Evolutionary conservation across 2,113 vertebrate genomes (phyloP).

Genomic region (Arenaria interpres): DNA sequence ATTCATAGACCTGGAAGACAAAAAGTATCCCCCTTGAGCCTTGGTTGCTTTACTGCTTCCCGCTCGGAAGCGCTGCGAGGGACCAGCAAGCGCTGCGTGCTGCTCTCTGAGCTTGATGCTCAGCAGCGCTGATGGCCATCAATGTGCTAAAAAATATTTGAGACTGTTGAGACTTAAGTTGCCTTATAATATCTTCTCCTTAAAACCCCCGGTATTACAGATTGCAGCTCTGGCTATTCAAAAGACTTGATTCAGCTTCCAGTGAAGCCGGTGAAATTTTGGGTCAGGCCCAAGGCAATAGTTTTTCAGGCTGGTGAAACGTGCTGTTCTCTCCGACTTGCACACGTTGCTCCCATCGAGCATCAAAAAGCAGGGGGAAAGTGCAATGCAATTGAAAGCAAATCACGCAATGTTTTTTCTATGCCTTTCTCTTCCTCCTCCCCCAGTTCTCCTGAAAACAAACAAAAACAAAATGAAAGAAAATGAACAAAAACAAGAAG

Average conservation of each 20-base stretch:
- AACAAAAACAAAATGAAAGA: conserved; percentile 35
- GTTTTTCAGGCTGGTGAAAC: background rate
- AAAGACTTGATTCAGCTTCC: background rate
- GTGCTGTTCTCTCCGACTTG: background rate
- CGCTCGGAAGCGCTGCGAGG: fast-evolving
- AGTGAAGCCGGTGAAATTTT: background rate
- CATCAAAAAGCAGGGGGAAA: background rate
- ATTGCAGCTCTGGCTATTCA: background rate
- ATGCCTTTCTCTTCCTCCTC: background rate
- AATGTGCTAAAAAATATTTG: background rate
- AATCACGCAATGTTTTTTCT: conserved; percentile 31
- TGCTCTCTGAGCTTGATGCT: background rate
- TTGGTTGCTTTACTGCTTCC: background rate
- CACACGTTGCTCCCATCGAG: background rate
- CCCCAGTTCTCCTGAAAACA: conserved; percentile 24
- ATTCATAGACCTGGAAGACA: background rate
- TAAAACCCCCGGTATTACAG: background rate
- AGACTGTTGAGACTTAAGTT: background rate
- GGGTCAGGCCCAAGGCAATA: background rate
- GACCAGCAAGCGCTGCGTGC: background rate
- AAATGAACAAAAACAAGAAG: conserved; percentile 7
- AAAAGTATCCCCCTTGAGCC: background rate
- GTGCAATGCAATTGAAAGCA: background rate
- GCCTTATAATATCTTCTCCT: background rate
- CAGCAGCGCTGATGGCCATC: background rate